Evolutionary conservation across 2,797 vertebrate species (phyloP).

Genomic region (Oceanodroma leucorhoa): DNA sequence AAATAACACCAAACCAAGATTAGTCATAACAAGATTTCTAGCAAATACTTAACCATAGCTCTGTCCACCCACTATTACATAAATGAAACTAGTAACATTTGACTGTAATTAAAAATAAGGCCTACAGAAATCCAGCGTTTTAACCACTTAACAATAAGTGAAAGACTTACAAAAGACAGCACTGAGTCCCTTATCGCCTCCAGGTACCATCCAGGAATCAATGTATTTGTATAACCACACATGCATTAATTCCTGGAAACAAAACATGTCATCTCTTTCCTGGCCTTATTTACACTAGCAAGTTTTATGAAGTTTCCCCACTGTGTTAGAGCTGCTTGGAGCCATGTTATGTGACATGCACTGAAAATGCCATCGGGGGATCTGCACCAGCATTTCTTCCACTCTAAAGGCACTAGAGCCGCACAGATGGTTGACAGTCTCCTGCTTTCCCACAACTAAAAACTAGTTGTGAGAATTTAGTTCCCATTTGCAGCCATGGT

Average conservation of each 20-base stretch:
- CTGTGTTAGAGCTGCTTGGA: background rate
- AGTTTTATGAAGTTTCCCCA: background rate
- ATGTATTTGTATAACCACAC: background rate
- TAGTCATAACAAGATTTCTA: conserved; percentile 56
- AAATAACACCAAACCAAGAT: conserved; percentile 44
- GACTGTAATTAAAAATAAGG: conserved; percentile 13
- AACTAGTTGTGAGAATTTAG: background rate
- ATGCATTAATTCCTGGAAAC: background rate
- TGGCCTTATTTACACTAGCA: background rate
- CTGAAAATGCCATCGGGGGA: background rate
- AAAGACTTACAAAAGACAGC: background rate
- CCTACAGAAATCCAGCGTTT: conserved; percentile 4
- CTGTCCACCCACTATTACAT: conserved; percentile 50
- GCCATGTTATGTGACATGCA: background rate
- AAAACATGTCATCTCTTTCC: background rate
- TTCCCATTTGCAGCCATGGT: background rate
- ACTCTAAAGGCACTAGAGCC: background rate
- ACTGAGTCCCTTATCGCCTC: background rate
- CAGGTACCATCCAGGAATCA: background rate
- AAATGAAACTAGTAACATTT: conserved; percentile 39
- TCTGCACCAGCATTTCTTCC: background rate
- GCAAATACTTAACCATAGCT: conserved; percentile 50
- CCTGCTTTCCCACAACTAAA: background rate
- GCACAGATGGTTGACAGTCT: background rate
- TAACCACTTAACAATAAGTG: background rate